Conservation (phyloP, 2,113 vertebrate genomes). For the Silurus glanis region DNA sequence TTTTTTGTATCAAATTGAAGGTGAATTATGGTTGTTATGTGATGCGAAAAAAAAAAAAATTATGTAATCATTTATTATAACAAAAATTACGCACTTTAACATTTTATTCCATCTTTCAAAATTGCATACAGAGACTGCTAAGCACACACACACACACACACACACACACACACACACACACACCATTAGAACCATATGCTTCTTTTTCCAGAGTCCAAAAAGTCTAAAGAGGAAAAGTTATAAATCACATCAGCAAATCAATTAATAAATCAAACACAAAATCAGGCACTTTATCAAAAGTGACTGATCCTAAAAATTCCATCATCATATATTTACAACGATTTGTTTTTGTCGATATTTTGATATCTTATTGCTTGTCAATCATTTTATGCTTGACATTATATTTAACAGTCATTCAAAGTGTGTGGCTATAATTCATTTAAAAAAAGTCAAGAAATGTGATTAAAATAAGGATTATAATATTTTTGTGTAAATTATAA, state of each 20-base stretch:
- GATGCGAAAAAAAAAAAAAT: not conserved
- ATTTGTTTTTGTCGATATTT: not conserved
- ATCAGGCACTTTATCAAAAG: not conserved
- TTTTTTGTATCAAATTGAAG: not conserved
- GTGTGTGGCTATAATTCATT: not conserved
- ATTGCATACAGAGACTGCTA: not conserved
- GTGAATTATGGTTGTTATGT: not conserved
- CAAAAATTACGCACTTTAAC: not conserved
- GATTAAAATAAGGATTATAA: not conserved
- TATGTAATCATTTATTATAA: not conserved
- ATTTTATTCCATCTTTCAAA: not conserved
- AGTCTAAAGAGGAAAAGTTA: not conserved
- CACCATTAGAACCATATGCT: not conserved
- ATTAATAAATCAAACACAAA: not conserved
- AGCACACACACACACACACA: constrained; percentile 3
- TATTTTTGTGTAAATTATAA: not conserved
- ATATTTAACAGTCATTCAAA: not conserved
- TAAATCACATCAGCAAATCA: not conserved
- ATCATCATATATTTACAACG: not conserved
- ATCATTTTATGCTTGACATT: not conserved
- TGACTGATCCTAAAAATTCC: not conserved
- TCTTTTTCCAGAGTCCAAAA: not conserved
- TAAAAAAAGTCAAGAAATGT: not conserved
- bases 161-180: not conserved
- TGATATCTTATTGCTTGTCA: not conserved